Percentiles rank a stretch among this genome's conserved stretches.
Conservation (phyloP, 2,797 vertebrate species). For the Microctenopoma stevenorrisi region DNA sequence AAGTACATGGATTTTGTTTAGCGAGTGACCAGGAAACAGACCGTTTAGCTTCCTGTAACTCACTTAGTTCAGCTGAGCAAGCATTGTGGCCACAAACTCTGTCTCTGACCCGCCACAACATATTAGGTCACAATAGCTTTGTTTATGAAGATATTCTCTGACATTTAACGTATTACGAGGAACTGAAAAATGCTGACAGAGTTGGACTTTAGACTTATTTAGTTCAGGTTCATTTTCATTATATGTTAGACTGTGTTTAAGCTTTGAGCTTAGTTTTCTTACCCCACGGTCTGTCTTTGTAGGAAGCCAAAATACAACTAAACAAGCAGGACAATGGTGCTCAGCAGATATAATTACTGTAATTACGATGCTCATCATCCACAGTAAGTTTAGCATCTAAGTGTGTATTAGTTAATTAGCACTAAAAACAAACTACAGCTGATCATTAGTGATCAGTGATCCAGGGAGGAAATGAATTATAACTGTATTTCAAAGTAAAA, state of each 20-base stretch:
- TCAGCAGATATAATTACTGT: not conserved
- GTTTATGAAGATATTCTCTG: not conserved
- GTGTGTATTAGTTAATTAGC: not conserved
- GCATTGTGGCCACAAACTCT: not conserved
- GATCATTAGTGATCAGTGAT: not conserved
- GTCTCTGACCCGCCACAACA: not conserved
- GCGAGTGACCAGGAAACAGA: constrained; percentile 9
- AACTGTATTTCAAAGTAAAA: not conserved
- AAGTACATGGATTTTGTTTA: not conserved
- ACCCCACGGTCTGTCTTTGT: not conserved
- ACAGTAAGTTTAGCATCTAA: not conserved
- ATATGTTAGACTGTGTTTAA: not conserved
- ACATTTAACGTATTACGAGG: constrained; percentile 19
- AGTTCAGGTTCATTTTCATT: constrained; percentile 3
- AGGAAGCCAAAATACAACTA: not conserved
- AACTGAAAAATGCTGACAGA: constrained; percentile 45
- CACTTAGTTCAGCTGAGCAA: constrained; percentile 30
- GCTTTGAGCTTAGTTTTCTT: not conserved
- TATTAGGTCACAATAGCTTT: not conserved
- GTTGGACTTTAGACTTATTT: not conserved
- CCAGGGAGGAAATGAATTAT: not conserved
- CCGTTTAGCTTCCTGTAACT: constrained; percentile 42
- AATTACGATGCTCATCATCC: not conserved
- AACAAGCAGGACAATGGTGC: not conserved
- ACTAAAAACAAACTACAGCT: not conserved